phyloP scores from a whole-genome alignment of 2,797 vertebrate genomes.

The Gymnothorax javanicus region DNA sequence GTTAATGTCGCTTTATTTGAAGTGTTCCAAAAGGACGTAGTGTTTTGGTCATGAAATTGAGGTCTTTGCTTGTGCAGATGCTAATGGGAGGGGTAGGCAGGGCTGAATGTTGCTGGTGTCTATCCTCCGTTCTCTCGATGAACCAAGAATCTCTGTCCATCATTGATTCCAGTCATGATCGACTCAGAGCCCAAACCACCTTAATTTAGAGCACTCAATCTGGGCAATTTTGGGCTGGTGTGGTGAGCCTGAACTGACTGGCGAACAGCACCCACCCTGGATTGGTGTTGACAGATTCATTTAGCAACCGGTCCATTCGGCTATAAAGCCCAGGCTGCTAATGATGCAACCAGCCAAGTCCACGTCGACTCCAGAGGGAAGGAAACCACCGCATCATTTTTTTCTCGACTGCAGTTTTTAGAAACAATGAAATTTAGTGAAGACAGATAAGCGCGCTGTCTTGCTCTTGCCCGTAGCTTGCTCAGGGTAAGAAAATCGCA shows the following conservation, averaged over 20 bases:
- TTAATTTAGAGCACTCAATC: constrained; percentile 1
- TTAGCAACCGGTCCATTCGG: neutral
- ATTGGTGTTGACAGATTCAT: neutral
- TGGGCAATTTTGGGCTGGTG: neutral
- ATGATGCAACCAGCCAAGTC: neutral
- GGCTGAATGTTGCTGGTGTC: neutral
- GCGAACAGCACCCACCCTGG: neutral
- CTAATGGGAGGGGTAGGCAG: neutral
- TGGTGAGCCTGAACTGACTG: neutral
- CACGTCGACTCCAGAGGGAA: neutral
- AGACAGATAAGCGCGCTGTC: constrained; percentile 19
- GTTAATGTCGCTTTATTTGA: constrained; percentile 10
- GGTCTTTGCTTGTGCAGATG: neutral
- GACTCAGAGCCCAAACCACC: neutral
- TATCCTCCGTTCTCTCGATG: neutral
- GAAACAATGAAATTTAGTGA: constrained; percentile 28
- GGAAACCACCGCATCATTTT: neutral
- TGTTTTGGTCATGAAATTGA: neutral
- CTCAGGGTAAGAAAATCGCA: constrained; percentile 7
- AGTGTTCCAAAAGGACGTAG: neutral
- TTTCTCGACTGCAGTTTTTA: constrained; percentile 22
- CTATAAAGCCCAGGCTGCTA: neutral
- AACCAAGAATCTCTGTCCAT: neutral
- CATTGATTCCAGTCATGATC: constrained; percentile 13
- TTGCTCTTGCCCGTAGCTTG: constrained; percentile 26